Percentiles rank a stretch among this genome's conserved stretches.
phyloP scores from a whole-genome alignment of 2,888 invertebrate genomes.

The Koerneria pararmatus region DNA sequence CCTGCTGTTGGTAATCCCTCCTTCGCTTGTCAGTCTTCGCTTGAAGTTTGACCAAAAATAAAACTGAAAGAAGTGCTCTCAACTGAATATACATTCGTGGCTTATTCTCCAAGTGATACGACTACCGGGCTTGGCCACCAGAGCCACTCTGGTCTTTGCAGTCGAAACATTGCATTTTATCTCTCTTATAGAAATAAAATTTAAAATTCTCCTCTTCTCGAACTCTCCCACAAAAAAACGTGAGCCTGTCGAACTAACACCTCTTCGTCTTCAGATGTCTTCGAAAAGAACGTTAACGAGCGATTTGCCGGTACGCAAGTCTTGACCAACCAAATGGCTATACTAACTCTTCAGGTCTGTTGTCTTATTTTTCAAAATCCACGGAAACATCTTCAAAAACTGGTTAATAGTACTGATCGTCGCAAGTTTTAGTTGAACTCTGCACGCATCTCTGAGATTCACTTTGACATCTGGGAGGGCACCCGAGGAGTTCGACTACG shows the following conservation, averaged over 20 bases:
- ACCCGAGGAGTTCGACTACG: constrained; percentile 44
- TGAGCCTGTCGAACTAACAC: no score
- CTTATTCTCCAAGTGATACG: no score
- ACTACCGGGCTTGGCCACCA: no score
- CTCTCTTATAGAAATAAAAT: no score
- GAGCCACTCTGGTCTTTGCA: no score
- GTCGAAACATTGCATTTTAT: no score
- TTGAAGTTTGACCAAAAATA: neutral
- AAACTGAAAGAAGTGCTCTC: neutral
- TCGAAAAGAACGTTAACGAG: constrained; percentile 36
- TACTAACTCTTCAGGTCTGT: constrained; percentile 33
- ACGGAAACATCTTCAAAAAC: neutral
- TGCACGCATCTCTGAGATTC: constrained; percentile 26
- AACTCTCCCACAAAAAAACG: no score
- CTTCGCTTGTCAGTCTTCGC: neutral
- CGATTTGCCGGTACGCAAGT: constrained; percentile 51
- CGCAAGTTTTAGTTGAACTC: constrained; percentile 24
- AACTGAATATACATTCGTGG: no score
- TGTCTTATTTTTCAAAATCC: neutral
- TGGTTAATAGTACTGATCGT: neutral
- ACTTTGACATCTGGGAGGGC: constrained; percentile 48
- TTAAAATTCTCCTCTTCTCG: no score
- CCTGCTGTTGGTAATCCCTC: constrained; percentile 5
- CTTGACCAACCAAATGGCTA: constrained; percentile 45
- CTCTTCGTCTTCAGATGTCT: constrained; percentile 38